Conservation (phyloP, 1,140 invertebrate genomes). For the Drosophila baimaii region DNA sequence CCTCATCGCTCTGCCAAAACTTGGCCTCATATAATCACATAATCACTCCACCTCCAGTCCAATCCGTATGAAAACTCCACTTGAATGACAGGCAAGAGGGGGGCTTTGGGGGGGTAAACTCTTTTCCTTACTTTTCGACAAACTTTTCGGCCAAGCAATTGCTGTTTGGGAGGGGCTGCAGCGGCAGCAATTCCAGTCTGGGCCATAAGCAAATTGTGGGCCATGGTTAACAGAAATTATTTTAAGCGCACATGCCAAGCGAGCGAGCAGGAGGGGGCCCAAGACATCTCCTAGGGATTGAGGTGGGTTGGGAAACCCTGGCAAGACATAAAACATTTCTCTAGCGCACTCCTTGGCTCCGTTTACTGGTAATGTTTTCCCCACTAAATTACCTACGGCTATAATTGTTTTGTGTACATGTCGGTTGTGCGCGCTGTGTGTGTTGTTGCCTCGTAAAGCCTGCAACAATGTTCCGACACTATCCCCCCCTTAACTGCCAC, state of each 20-base stretch:
- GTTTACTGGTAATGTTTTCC: conserved; percentile 56
- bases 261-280: conserved; percentile 15
- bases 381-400: conserved; percentile 76
- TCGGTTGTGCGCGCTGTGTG: conserved; percentile 4
- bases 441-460: conserved; percentile 36
- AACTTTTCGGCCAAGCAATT: conserved; percentile 64
- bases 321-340: conserved; percentile 70
- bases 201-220: conserved; percentile 69
- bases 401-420: conserved; percentile 80
- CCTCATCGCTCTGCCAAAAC: background rate
- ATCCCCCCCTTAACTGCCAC: background rate
- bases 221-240: conserved; percentile 76
- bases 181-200: conserved; percentile 5
- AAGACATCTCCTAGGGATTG: conserved; percentile 4
- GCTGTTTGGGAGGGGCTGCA: conserved; percentile 11
- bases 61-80: conserved; percentile 30
- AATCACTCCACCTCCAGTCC: conserved; percentile 27
- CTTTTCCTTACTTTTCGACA: conserved; percentile 33
- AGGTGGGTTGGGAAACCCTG: conserved; percentile 24
- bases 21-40: conserved; percentile 31
- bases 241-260: conserved; percentile 57
- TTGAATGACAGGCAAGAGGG: conserved; percentile 47
- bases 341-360: conserved; percentile 25
- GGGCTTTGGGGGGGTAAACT: conserved; percentile 34
- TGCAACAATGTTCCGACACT: conserved; percentile 36